Evolutionary conservation across 1,140 invertebrate genomes (phyloP).

Genomic region (Trinorchestia longiramus): DNA sequence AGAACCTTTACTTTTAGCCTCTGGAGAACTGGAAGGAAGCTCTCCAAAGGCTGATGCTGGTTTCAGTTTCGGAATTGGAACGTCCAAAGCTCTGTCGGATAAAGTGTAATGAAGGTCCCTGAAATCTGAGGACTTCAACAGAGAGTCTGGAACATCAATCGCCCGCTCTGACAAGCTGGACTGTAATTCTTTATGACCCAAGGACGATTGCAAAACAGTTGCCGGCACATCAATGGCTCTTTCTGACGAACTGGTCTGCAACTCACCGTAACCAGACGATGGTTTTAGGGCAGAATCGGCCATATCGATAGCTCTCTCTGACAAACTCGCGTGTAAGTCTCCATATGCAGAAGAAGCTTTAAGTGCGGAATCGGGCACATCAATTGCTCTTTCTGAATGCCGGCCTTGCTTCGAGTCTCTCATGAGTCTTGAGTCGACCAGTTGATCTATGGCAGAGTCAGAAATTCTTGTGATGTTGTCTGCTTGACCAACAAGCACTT

Average conservation of each 20-base stretch:
- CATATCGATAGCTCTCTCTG: background rate
- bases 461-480: slow-evolving; percentile 30
- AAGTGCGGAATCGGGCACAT: slow-evolving; percentile 56
- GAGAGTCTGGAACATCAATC: slow-evolving; percentile 23
- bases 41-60: background rate
- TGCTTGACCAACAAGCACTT: slow-evolving; percentile 22
- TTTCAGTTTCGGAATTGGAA: background rate
- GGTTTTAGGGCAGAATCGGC: background rate
- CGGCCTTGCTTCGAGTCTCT: slow-evolving; percentile 49
- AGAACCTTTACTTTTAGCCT: background rate
- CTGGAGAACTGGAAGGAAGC: background rate
- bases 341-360: slow-evolving; percentile 10
- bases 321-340: background rate
- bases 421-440: slow-evolving; percentile 5
- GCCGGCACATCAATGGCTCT: slow-evolving; percentile 25
- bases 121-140: background rate
- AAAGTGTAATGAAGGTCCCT: background rate
- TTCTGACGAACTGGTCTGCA: background rate
- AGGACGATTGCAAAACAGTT: background rate
- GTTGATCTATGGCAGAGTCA: slow-evolving; percentile 58
- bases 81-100: background rate
- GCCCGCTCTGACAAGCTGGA: slow-evolving; percentile 1
- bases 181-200: background rate
- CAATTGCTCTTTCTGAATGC: slow-evolving; percentile 57
- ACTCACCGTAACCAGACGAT: background rate